These are phyloP conservation scores for Penaeus japonicus DNA, from an alignment of 1,140 invertebrate genomes.

Conservation along the genomic window DNA sequence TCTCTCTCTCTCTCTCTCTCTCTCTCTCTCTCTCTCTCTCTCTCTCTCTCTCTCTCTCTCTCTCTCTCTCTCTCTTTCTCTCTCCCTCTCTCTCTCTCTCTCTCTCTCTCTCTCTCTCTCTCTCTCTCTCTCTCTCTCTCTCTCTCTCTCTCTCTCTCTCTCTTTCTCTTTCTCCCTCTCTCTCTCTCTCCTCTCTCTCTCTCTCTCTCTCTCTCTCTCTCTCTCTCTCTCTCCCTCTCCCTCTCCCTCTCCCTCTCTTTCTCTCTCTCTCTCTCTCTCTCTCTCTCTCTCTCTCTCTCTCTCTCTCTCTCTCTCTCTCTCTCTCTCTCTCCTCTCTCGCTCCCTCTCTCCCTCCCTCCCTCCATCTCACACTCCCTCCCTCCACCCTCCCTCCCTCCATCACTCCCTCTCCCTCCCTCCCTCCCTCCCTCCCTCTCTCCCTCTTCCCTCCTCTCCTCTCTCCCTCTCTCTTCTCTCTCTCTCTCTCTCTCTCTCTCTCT, in stretches of 20 bases:
- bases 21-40: conserved; percentile 2
- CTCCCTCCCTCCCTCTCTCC: neutral
- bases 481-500: neutral
- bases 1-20: conserved; percentile 7
- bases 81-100: conserved; percentile 19
- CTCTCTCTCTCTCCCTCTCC: neutral
- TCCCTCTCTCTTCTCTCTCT: conserved; percentile 25
- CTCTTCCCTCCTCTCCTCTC: neutral
- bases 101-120: neutral
- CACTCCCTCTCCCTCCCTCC: neutral
- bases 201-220: conserved; percentile 17
- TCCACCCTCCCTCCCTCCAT: conserved; percentile 7
- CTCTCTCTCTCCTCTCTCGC: neutral
- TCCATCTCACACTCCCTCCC: too few relatives aligned
- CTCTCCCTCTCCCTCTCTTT: neutral
- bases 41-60: conserved; percentile 17
- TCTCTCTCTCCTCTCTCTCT: neutral
- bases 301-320: neutral
- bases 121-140: conserved; percentile 19
- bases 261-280: conserved; percentile 23
- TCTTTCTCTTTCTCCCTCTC: neutral
- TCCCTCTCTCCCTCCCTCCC: too few relatives aligned
- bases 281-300: neutral
- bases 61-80: neutral
- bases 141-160: conserved; percentile 17